phyloP scores from a whole-genome alignment of 2,888 invertebrate species.

The Nomada fucata region DNA sequence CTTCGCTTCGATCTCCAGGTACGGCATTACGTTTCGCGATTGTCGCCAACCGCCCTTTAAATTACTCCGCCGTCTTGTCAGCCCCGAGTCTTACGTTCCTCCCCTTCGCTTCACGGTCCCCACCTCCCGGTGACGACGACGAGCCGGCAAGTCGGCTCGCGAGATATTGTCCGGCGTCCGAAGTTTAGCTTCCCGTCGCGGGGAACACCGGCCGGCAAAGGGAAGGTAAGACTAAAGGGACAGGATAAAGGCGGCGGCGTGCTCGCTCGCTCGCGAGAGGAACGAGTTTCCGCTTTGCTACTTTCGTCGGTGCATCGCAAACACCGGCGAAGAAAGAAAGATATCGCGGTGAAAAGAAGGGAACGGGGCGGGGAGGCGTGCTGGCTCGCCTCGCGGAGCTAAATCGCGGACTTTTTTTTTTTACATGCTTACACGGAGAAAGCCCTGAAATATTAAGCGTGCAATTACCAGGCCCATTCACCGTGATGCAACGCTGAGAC shows the following conservation, averaged over 20 bases:
- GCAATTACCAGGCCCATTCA: constrained; percentile 84
- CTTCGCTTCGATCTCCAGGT: too few relatives aligned
- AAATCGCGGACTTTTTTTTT: constrained; percentile 77
- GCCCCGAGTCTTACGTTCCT: neutral
- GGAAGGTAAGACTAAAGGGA: constrained; percentile 49
- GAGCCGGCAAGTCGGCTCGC: neutral
- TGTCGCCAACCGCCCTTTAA: too few relatives aligned
- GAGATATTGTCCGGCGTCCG: constrained; percentile 33
- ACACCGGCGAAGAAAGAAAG: constrained; percentile 67
- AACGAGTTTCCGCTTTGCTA: constrained; percentile 77
- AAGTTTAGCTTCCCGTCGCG: constrained; percentile 40
- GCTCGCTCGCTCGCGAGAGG: constrained; percentile 42
- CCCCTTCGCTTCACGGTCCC: neutral
- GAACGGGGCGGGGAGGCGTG: constrained; percentile 56
- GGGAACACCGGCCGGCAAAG: constrained; percentile 13
- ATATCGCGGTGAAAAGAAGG: constrained; percentile 62
- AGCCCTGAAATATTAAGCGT: constrained; percentile 84
- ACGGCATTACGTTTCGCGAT: too few relatives aligned
- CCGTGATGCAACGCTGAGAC: constrained; percentile 79
- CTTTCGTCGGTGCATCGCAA: constrained; percentile 72
- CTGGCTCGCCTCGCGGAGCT: constrained; percentile 66
- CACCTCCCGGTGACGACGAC: too few relatives aligned
- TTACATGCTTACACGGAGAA: constrained; percentile 79
- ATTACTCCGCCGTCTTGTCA: neutral
- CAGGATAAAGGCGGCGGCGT: constrained; percentile 48